Conservation (phyloP, 2,113 vertebrate genomes). For the Antennarius striatus region DNA sequence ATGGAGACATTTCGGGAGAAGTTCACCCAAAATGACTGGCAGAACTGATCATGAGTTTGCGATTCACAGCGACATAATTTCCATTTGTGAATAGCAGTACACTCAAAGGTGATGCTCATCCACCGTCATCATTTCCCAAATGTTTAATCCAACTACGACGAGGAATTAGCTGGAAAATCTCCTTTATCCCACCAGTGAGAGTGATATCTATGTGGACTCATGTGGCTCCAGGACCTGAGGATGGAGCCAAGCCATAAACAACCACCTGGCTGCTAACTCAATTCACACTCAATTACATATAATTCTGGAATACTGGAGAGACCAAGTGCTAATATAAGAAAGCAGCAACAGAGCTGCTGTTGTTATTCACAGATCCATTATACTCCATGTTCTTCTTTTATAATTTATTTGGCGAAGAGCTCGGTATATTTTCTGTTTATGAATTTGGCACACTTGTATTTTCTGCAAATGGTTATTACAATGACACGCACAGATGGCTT, state of each 20-base stretch:
- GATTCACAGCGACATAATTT: constrained; percentile 54
- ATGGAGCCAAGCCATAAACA: constrained; percentile 60
- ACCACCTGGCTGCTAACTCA: constrained; percentile 60
- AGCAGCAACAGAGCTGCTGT: constrained; percentile 50
- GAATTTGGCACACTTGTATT: constrained; percentile 59
- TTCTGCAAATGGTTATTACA: constrained; percentile 56
- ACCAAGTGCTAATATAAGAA: constrained; percentile 35
- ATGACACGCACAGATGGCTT: constrained; percentile 57
- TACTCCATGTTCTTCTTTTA: constrained; percentile 60
- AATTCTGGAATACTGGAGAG: constrained; percentile 43
- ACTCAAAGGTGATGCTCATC: constrained; percentile 54
- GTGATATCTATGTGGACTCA: constrained; percentile 53
- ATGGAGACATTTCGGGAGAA: no score
- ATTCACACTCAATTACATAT: constrained; percentile 67
- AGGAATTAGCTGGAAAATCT: constrained; percentile 62
- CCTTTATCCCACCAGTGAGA: constrained; percentile 47
- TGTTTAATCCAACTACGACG: constrained; percentile 70
- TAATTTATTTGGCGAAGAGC: constrained; percentile 53
- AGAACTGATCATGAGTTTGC: constrained; percentile 38
- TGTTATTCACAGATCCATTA: constrained; percentile 58
- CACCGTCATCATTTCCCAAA: constrained; percentile 66
- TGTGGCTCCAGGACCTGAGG: constrained; percentile 29
- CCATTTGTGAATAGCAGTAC: constrained; percentile 51
- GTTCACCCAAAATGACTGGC: no score
- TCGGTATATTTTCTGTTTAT: constrained; percentile 54